These are phyloP conservation scores for Virgularia gustaviana DNA, from an alignment of 92 coral and sea anemone genomes.

Conservation along the genomic window DNA sequence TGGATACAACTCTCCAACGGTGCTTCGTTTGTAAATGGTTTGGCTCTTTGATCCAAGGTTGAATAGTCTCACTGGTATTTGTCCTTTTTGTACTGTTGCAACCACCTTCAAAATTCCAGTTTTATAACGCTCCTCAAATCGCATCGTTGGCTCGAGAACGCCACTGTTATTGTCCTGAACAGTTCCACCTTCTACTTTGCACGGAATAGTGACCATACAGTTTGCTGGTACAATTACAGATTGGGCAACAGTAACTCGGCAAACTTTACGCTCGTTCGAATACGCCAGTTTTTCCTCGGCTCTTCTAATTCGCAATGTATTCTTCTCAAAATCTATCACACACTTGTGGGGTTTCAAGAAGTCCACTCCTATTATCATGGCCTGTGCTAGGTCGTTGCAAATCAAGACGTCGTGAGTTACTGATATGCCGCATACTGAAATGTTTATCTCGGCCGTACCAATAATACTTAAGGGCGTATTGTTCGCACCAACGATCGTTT, in stretches of 20 bases:
- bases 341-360: constrained; percentile 28
- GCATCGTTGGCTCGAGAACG: constrained; percentile 16
- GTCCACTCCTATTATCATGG: constrained; percentile 31
- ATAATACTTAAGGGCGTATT: constrained; percentile 33
- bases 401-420: constrained; percentile 24
- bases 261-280: not conserved
- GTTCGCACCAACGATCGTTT: constrained; percentile 32
- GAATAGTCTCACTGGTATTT: constrained; percentile 38
- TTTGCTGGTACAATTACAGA: constrained; percentile 25
- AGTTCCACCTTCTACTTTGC: constrained; percentile 23
- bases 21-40: constrained; percentile 34
- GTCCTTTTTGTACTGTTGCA: constrained; percentile 22
- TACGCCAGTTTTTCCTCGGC: not conserved
- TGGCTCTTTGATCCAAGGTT: not conserved
- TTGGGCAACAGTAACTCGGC: no score
- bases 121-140: constrained; percentile 36
- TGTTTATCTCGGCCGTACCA: constrained; percentile 20
- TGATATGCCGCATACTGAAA: constrained; percentile 20
- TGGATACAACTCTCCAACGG: constrained; percentile 40
- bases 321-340: constrained; percentile 33
- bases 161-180: constrained; percentile 7
- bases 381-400: constrained; percentile 33
- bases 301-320: constrained; percentile 15
- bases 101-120: constrained; percentile 36
- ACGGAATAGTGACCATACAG: constrained; percentile 29